phyloP scores from a whole-genome alignment of 2,113 vertebrate species.

The Phainopepla nitens region DNA sequence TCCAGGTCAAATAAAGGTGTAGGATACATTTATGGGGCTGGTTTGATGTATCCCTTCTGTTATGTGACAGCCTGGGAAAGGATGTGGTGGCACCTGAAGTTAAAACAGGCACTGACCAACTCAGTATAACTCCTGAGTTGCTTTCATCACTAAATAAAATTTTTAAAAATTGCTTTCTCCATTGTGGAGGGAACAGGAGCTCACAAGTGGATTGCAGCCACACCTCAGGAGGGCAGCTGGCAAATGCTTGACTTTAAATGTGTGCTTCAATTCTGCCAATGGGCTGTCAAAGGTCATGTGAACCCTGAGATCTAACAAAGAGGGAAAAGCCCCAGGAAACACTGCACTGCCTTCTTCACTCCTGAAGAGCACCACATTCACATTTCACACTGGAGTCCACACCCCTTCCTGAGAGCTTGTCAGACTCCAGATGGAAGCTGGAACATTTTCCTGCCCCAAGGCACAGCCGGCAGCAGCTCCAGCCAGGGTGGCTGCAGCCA shows the following conservation, averaged over 20 bases:
- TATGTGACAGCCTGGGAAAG: background rate
- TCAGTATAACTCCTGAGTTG: background rate
- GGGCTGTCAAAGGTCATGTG: background rate
- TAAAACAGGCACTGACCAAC: background rate
- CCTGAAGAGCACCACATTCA: no score
- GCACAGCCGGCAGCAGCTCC: background rate
- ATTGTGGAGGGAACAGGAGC: background rate
- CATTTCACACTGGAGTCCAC: background rate
- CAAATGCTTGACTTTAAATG: no score
- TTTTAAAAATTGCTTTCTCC: background rate
- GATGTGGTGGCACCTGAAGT: background rate
- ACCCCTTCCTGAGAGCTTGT: background rate
- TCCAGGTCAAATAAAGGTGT: background rate
- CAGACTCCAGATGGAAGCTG: background rate
- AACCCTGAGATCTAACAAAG: background rate
- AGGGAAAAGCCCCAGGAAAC: background rate
- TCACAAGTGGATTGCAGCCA: background rate
- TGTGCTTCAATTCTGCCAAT: background rate
- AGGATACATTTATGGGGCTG: background rate
- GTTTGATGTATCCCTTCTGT: background rate
- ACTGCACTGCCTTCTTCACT: background rate
- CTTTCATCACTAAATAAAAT: background rate
- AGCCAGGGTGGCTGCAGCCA: background rate
- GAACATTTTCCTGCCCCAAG: background rate
- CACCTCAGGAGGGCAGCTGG: background rate